Conservation (phyloP, 1,140 invertebrate species). For the Polyergus mexicanus region DNA sequence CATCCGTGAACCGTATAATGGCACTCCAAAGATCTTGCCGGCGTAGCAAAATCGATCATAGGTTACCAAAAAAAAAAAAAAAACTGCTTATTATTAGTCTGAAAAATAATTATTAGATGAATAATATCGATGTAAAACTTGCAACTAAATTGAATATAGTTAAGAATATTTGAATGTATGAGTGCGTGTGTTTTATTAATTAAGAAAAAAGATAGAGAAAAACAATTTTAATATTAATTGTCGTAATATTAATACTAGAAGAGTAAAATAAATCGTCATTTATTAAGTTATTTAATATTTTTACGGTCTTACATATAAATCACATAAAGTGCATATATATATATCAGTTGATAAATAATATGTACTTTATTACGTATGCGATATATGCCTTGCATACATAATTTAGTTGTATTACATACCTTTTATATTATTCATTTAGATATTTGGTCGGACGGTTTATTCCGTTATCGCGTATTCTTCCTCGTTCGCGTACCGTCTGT, state of each 20-base stretch:
- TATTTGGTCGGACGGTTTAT: conserved; percentile 18
- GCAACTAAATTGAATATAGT: neutral
- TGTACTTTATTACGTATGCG: neutral
- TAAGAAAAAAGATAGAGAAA: no score
- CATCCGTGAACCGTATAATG: conserved; percentile 66
- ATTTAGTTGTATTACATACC: neutral
- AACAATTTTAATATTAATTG: no score
- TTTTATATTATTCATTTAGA: conserved; percentile 7
- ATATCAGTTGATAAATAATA: conserved; percentile 25
- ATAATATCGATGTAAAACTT: neutral
- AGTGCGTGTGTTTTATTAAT: no score
- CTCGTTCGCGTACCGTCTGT: conserved; percentile 31
- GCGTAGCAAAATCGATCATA: conserved; percentile 32
- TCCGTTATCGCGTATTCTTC: conserved; percentile 38
- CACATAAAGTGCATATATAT: neutral
- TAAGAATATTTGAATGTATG: neutral
- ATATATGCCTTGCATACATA: neutral
- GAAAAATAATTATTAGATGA: neutral
- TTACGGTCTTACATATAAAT: neutral
- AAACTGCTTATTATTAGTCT: neutral
- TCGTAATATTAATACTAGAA: no score
- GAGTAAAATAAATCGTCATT: neutral
- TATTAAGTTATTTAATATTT: conserved; percentile 18
- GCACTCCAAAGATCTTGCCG: conserved; percentile 50
- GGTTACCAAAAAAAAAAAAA: neutral